These are phyloP conservation scores for Brenthis daphne DNA, from an alignment of 2,888 invertebrate genomes.

Conservation along the genomic window DNA sequence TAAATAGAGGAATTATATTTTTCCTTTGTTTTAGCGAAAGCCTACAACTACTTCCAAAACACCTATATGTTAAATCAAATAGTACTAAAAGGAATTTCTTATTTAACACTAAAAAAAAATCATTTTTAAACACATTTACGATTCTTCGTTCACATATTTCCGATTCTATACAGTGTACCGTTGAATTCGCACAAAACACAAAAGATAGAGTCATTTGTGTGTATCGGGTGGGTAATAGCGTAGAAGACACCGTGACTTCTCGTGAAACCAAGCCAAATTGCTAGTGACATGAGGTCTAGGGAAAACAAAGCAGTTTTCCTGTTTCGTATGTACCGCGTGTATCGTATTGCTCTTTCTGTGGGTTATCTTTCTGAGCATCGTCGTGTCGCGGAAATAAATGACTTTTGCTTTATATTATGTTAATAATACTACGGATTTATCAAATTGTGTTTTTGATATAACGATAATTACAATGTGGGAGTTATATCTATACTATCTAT, in stretches of 20 bases:
- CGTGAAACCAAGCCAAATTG: conserved; percentile 44
- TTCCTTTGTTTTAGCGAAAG: too few species aligned
- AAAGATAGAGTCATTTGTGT: conserved; percentile 24
- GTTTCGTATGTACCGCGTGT: conserved; percentile 35
- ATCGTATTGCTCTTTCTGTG: conserved; percentile 24
- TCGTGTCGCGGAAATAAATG: conserved; percentile 21
- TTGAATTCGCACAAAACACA: conserved; percentile 12
- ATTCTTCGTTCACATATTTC: not conserved
- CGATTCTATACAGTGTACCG: conserved; percentile 8
- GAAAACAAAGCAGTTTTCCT: conserved; percentile 38
- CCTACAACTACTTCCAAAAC: too few species aligned
- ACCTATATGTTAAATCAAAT: too few species aligned
- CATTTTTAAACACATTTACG: conserved; percentile 14
- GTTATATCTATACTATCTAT: not conserved
- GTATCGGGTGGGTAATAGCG: conserved; percentile 32
- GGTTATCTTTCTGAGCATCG: conserved; percentile 23
- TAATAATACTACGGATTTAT: conserved; percentile 21
- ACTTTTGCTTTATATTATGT: conserved; percentile 25
- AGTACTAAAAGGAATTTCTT: too few species aligned
- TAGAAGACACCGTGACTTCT: conserved; percentile 41
- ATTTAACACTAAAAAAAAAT: not conserved
- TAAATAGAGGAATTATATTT: too few species aligned
- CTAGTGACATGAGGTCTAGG: conserved; percentile 39
- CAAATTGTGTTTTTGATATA: not conserved
- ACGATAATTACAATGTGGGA: conserved; percentile 5